A percentile compares a stretch with the other conserved stretches of the same genome.
Evolutionary conservation across 23 tunicate species (phyloP).

Genomic region (Styela plicata): DNA sequence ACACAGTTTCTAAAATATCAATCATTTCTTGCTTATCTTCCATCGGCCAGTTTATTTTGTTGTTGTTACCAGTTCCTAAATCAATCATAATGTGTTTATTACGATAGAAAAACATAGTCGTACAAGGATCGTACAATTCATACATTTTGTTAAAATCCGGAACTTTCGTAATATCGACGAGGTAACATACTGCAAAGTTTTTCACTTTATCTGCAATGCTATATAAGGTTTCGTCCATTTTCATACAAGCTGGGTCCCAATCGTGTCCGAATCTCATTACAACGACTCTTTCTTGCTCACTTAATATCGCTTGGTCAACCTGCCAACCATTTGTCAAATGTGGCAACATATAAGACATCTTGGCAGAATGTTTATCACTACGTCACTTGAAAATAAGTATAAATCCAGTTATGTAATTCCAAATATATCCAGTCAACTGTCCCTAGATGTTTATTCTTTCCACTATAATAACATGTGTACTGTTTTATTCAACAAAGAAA

Average conservation of each 20-base stretch:
- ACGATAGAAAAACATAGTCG: constrained; percentile 81
- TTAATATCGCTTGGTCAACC: constrained; percentile 93
- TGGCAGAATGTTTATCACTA: too few relatives aligned
- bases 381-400: too few relatives aligned
- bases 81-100: constrained; percentile 99
- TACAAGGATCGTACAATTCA: constrained; percentile 99
- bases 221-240: constrained; percentile 96
- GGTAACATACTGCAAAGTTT: constrained; percentile 84
- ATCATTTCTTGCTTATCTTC: constrained; percentile 99
- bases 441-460: too few relatives aligned
- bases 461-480: too few relatives aligned
- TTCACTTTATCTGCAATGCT: constrained; percentile 95
- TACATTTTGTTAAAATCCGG: constrained; percentile 97
- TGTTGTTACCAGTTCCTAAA: constrained; percentile 99
- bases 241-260: constrained; percentile 99
- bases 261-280: constrained; percentile 97
- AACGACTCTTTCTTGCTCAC: constrained; percentile 91
- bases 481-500: too few relatives aligned
- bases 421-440: too few relatives aligned
- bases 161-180: constrained; percentile 87
- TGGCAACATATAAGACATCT: constrained; percentile 96
- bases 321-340: constrained; percentile 99
- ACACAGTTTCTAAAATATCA: constrained; percentile 93
- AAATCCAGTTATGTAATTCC: too few relatives aligned
- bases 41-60: constrained; percentile 99